Percentiles rank a stretch among this genome's conserved stretches.
Conservation (phyloP, 2,888 invertebrate genomes). For the Acanthococcus lagerstroemiae region DNA sequence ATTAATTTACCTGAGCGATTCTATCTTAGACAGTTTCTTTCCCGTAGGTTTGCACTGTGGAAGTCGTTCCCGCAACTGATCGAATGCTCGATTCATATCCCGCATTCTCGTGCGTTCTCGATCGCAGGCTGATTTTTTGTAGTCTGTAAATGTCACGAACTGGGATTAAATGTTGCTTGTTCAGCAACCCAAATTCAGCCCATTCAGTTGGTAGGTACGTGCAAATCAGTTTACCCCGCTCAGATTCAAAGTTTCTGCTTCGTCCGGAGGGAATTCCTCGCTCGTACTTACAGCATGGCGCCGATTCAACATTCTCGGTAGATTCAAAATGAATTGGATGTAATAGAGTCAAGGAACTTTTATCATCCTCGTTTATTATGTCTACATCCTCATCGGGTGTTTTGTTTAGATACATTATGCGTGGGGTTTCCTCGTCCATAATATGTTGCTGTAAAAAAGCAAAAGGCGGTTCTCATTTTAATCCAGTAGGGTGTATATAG, state of each 20-base stretch:
- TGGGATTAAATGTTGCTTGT: too few relatives aligned
- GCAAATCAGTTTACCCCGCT: conserved; percentile 48
- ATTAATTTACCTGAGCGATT: conserved; percentile 65
- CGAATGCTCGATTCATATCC: conserved; percentile 77
- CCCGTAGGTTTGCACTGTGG: conserved; percentile 70
- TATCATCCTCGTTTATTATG: neutral
- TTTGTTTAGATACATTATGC: conserved; percentile 19
- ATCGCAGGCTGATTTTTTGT: conserved; percentile 74
- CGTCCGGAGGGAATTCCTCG: conserved; percentile 43
- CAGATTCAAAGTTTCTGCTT: conserved; percentile 51
- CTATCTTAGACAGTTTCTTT: conserved; percentile 77
- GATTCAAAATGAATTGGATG: conserved; percentile 6
- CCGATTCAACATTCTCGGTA: neutral
- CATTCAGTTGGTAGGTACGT: too few relatives aligned
- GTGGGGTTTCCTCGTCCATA: too few relatives aligned
- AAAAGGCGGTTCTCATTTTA: too few relatives aligned
- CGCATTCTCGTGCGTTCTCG: conserved; percentile 73
- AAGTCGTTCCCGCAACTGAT: conserved; percentile 60
- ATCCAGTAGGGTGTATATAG: too few relatives aligned
- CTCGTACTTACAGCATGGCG: conserved; percentile 4
- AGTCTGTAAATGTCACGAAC: conserved; percentile 58
- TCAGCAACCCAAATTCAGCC: too few relatives aligned
- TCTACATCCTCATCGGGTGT: neutral
- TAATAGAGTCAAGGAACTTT: conserved; percentile 6
- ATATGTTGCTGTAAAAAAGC: too few relatives aligned